Evolutionary conservation across 64 coral and sea anemone genomes (phyloP), one percentile per base, ranked within the genome.

Genomic region (Montipora capricornis): DNA sequence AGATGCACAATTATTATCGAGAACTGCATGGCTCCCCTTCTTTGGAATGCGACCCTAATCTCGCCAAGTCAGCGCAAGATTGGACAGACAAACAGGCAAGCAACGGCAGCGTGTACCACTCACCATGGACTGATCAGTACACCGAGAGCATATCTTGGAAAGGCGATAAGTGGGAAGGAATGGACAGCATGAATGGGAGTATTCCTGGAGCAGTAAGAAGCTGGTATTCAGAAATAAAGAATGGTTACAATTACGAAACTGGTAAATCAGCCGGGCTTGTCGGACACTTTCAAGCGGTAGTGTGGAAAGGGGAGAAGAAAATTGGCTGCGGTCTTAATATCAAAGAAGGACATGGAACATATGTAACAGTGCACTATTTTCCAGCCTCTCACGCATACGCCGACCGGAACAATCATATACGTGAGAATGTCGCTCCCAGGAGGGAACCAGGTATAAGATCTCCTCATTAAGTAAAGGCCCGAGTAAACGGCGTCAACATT

Each of bases 221-320:
- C 68, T 98, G 96, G 96, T 98, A 98, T 57, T 98, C 96, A 59
- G 94, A 98, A 76, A 93, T 98, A 19, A 98, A 98, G 46, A 92
- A 83, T 53, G 83, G 77, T 44, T 88, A 91, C 15, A 82, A 88
- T 78, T 88, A 82, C 16, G 57, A 77, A 47, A 77, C 82, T 66
- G 94, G 91, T 5, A 70, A 64, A n/a, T 77, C 94, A 3, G 86
- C 50, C 53, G 83, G 1, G 29, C 73, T 62, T 44, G 55, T 88
- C 3, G 92, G 95, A 1, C 82, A 98, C 61, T 95, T 95, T 59
- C 87, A 90, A 83, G 92, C 82, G 46, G 77, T 95, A 53, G 94
- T 93, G 10, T 91, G 94, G 94, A 77, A 83, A 50, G 89, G 94
- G 49, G 87, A 90, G 82, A 80, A 88, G 1, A 80, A 37, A 9